These are phyloP conservation scores for Diaperis boleti DNA, from an alignment of 2,888 invertebrate genomes.

Conservation along the genomic window DNA sequence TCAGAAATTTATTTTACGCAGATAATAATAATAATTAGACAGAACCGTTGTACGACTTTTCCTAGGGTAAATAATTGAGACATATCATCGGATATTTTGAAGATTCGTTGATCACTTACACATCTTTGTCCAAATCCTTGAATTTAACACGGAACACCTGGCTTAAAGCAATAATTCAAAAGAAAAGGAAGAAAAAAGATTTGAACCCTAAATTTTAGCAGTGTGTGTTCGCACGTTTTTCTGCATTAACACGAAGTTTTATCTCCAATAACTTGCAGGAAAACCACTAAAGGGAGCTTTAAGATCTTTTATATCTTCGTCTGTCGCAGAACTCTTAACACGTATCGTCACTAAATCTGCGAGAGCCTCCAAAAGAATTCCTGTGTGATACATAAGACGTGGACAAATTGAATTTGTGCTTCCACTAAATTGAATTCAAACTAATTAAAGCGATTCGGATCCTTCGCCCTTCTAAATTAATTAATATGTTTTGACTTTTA, in stretches of 20 bases:
- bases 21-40: no score
- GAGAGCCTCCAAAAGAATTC: slow-evolving; percentile 33
- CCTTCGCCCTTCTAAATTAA: slow-evolving; percentile 3
- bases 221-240: slow-evolving; percentile 37
- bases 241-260: slow-evolving; percentile 38
- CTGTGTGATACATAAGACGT: slow-evolving; percentile 34
- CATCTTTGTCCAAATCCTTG: slow-evolving; percentile 8
- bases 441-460: slow-evolving; percentile 28
- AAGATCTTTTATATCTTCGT: slow-evolving; percentile 38
- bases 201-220: slow-evolving; percentile 28
- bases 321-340: slow-evolving; percentile 38
- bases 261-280: slow-evolving; percentile 39
- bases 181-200: slow-evolving; percentile 18
- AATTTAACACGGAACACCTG: slow-evolving; percentile 28
- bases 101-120: slow-evolving; percentile 15
- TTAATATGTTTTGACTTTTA: slow-evolving; percentile 17
- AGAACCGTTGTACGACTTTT: no score
- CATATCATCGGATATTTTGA: slow-evolving; percentile 9
- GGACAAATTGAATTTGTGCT: slow-evolving; percentile 31
- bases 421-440: slow-evolving; percentile 20
- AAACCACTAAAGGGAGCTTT: slow-evolving; percentile 39
- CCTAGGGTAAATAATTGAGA: neutral
- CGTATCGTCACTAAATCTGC: slow-evolving; percentile 37
- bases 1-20: neutral
- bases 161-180: slow-evolving; percentile 26